Percentiles rank a stretch among this genome's conserved stretches.
phyloP scores from a whole-genome alignment of 2,113 vertebrate genomes.

The Craseonycteris thonglongyai region DNA sequence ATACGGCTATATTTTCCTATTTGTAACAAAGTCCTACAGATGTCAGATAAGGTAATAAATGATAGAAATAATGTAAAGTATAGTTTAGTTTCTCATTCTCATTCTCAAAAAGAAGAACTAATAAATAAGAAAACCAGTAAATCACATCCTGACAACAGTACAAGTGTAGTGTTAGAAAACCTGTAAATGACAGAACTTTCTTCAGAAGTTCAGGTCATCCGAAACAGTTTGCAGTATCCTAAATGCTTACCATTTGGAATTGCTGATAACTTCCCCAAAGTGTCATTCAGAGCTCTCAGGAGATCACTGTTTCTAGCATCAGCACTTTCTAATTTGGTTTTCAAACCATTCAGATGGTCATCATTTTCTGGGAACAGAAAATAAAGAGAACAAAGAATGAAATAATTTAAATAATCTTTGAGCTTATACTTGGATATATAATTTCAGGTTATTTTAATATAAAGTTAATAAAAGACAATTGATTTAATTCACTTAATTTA shows the following conservation, averaged over 20 bases:
- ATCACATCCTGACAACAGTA: background rate
- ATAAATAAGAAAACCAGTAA: background rate
- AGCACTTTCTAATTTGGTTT: conserved; percentile 85
- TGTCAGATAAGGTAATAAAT: background rate
- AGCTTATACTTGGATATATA: background rate
- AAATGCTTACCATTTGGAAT: conserved; percentile 88
- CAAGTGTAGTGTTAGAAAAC: background rate
- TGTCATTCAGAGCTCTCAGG: conserved; percentile 87
- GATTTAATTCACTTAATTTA: background rate
- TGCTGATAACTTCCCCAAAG: conserved; percentile 85
- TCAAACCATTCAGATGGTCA: conserved; percentile 80
- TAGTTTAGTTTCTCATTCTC: background rate
- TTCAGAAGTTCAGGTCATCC: background rate
- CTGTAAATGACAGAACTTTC: background rate
- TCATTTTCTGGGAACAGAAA: conserved; percentile 81
- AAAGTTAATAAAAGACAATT: background rate
- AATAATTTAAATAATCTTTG: background rate
- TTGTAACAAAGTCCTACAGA: background rate
- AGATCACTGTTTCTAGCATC: conserved; percentile 86
- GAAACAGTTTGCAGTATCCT: too few relatives aligned
- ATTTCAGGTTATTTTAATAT: background rate
- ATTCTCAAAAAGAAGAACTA: conserved; percentile 7
- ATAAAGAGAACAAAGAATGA: background rate
- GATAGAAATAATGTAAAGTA: background rate
- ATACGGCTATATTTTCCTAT: background rate